These are phyloP conservation scores for Aepyceros melampus DNA, from an alignment of 2,113 vertebrate genomes.

Conservation along the genomic window DNA sequence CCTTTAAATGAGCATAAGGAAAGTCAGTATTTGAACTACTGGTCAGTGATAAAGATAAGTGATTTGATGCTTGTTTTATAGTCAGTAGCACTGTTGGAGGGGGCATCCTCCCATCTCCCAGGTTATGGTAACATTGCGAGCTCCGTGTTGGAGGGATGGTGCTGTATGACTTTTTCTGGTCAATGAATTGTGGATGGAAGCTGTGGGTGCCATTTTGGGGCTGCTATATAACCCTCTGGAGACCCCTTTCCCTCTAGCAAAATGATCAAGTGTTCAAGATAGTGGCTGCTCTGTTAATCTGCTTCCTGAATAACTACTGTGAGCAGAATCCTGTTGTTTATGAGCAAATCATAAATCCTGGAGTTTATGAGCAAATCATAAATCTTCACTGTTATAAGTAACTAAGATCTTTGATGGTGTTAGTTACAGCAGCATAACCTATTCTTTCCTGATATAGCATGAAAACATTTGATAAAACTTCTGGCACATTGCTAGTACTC, in stretches of 20 bases:
- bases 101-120: neutral
- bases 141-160: neutral
- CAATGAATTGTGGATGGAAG: neutral
- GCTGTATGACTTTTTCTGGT: neutral
- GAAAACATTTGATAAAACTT: neutral
- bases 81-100: neutral
- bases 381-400: neutral
- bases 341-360: neutral
- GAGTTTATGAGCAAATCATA: neutral
- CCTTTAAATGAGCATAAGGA: neutral
- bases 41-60: neutral
- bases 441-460: neutral
- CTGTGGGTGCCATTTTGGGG: neutral
- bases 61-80: neutral
- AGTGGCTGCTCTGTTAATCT: neutral
- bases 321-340: neutral
- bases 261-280: neutral
- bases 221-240: neutral
- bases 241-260: neutral
- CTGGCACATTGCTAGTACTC: neutral
- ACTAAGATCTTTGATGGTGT: neutral
- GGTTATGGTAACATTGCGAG: neutral
- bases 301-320: neutral
- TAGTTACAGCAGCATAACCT: neutral
- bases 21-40: neutral